phyloP scores from a whole-genome alignment of 2,797 vertebrate genomes.

The Tauraco hartlaubi region DNA sequence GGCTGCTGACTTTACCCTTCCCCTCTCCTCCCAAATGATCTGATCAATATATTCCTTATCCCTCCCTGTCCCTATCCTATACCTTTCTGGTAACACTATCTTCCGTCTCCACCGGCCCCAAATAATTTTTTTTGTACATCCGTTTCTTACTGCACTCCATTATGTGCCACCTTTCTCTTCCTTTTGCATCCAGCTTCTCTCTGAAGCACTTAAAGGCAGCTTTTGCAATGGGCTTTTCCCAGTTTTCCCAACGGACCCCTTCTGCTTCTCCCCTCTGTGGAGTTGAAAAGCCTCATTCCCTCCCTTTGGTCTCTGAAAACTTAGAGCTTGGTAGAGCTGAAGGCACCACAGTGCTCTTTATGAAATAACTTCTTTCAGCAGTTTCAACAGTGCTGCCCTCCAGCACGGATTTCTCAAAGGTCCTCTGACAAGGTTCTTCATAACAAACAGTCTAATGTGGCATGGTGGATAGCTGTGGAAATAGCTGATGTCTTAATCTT shows the following conservation, averaged over 20 bases:
- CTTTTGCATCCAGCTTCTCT: background rate
- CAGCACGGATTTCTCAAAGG: slow-evolving; percentile 2
- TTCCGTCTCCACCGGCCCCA: background rate
- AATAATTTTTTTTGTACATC: background rate
- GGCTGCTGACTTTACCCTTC: background rate
- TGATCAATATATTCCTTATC: background rate
- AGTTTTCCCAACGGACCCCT: background rate
- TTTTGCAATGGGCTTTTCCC: background rate
- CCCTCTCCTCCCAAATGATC: background rate
- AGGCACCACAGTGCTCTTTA: background rate
- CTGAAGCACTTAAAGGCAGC: background rate
- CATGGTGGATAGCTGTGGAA: background rate
- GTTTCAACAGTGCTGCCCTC: slow-evolving; percentile 19
- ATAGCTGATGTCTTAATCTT: background rate
- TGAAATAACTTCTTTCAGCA: background rate
- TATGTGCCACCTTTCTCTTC: background rate
- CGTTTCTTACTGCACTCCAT: background rate
- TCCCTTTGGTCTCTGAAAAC: background rate
- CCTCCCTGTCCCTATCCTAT: background rate
- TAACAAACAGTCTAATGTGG: background rate
- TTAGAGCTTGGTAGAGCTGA: background rate
- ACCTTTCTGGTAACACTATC: background rate
- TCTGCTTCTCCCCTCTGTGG: background rate
- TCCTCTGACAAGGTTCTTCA: background rate
- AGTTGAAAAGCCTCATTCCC: slow-evolving; percentile 1